Evolutionary conservation across 2,113 vertebrate species (phyloP).

Genomic region (Pangasianodon hypophthalmus): DNA sequence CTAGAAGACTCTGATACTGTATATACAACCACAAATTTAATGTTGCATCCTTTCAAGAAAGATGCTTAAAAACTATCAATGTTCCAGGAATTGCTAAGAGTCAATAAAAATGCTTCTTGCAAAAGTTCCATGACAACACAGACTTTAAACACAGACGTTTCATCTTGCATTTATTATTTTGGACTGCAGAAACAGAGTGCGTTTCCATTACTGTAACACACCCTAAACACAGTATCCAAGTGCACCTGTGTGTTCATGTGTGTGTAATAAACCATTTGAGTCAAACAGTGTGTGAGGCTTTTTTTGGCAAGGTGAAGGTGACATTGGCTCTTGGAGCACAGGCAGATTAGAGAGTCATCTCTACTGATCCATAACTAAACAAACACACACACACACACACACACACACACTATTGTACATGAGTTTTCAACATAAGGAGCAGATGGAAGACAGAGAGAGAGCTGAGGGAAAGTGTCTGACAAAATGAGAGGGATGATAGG

Average conservation of each 20-base stretch:
- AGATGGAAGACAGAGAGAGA: not conserved
- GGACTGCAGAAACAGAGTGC: not conserved
- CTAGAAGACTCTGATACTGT: not conserved
- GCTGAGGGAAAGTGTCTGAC: not conserved
- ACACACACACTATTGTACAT: not conserved
- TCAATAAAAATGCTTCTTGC: not conserved
- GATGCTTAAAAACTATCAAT: not conserved
- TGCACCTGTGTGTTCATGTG: not conserved
- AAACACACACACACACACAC: constrained; percentile 18
- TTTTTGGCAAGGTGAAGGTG: constrained; percentile 15
- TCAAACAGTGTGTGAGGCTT: not conserved
- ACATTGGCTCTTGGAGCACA: constrained; percentile 6
- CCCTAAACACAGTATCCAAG: not conserved
- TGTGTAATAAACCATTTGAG: not conserved
- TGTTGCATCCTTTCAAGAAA: not conserved
- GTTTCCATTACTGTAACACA: not conserved
- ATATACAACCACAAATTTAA: not conserved
- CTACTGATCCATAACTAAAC: constrained; percentile 25
- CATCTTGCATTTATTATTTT: not conserved
- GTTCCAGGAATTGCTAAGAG: not conserved
- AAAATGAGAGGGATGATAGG: not conserved
- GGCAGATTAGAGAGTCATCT: constrained; percentile 13
- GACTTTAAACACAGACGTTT: not conserved
- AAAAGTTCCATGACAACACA: not conserved
- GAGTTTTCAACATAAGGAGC: not conserved